Conservation (phyloP, 2,888 invertebrate species). For the Campoplex capitator region DNA sequence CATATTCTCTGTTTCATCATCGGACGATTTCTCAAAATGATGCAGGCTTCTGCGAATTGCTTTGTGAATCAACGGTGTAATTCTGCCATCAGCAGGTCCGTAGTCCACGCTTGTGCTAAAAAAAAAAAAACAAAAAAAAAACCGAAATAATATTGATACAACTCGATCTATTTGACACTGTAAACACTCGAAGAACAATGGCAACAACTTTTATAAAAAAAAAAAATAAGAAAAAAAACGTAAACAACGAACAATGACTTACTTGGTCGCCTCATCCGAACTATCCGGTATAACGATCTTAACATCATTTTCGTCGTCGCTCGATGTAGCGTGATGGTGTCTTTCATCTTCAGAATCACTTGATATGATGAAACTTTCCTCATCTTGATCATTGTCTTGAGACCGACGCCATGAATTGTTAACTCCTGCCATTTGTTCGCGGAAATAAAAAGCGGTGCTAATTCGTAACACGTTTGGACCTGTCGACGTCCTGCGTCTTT, state of each 20-base stretch:
- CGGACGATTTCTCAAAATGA: conserved; percentile 10
- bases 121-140: not conserved
- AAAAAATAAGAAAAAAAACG: not conserved
- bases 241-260: not conserved
- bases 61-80: conserved; percentile 8
- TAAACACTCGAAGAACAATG: not conserved
- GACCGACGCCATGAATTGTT: not conserved
- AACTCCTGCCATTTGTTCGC: not conserved
- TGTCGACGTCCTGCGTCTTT: not conserved
- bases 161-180: not conserved
- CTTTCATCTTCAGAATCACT: not conserved
- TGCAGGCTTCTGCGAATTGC: conserved; percentile 16
- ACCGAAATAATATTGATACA: too few relatives aligned
- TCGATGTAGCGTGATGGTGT: too few relatives aligned
- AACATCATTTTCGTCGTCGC: not conserved
- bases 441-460: not conserved
- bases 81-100: not conserved
- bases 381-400: not conserved
- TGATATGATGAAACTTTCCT: not conserved
- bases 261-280: not conserved
- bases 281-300: not conserved
- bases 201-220: not conserved
- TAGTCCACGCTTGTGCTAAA: too few relatives aligned
- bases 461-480: not conserved
- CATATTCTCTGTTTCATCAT: not conserved